phyloP scores from a whole-genome alignment of 2,888 invertebrate genomes.

The Acanthacorydalis orientalis region DNA sequence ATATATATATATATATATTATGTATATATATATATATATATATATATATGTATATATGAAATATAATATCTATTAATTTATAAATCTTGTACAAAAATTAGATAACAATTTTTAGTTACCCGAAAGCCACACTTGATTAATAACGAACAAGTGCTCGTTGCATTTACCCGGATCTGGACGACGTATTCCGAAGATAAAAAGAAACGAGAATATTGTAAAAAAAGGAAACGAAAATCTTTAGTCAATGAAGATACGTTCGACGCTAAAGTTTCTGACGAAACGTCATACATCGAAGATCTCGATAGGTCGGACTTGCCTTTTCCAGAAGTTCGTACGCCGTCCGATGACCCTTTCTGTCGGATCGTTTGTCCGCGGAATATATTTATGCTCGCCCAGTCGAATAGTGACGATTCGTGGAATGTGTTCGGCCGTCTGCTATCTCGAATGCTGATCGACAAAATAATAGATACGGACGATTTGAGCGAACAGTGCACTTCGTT shows the following conservation, averaged over 20 bases:
- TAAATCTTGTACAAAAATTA: too few species aligned
- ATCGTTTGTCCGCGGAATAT: constrained; percentile 19
- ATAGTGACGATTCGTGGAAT: constrained; percentile 13
- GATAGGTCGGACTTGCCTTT: too few species aligned
- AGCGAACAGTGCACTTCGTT: constrained; percentile 45
- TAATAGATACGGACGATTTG: constrained; percentile 36
- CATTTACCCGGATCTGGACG: constrained; percentile 13
- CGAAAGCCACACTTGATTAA: constrained; percentile 9
- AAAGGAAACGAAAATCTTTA: background rate
- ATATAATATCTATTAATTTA: background rate
- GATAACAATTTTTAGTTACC: constrained; percentile 13
- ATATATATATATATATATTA: too few species aligned
- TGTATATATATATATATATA: too few species aligned
- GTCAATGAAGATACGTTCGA: background rate
- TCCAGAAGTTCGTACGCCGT: background rate
- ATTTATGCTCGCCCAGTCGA: constrained; percentile 14
- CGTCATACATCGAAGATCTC: background rate
- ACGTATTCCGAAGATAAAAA: constrained; percentile 7
- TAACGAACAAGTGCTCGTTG: constrained; percentile 8
- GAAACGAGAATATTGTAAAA: background rate
- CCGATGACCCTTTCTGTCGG: constrained; percentile 5
- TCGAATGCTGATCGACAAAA: constrained; percentile 29
- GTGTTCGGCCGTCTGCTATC: constrained; percentile 14
- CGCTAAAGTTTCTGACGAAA: background rate
- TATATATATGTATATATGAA: too few species aligned